phyloP scores from a whole-genome alignment of 2,113 vertebrate genomes.

The Forbesichthys papilliferus region DNA sequence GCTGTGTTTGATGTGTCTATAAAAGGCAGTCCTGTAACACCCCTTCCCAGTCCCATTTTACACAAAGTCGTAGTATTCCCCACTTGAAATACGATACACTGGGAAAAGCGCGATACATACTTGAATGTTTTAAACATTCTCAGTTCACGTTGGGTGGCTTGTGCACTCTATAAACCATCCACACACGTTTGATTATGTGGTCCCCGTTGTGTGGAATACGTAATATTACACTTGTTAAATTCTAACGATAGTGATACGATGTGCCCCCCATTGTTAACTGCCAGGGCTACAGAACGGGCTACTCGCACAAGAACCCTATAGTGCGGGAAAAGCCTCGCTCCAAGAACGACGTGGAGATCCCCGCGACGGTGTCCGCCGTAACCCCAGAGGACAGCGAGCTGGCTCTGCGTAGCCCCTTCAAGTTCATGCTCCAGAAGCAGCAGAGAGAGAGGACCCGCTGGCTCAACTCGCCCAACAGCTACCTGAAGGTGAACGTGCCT shows the following conservation, averaged over 20 bases:
- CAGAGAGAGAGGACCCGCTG: constrained; percentile 91
- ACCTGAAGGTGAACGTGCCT: constrained; percentile 91
- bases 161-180: constrained; percentile 19
- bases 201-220: constrained; percentile 7
- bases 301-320: constrained; percentile 89
- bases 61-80: constrained; percentile 35
- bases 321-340: constrained; percentile 89
- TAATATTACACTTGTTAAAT: neutral
- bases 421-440: constrained; percentile 86
- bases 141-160: constrained; percentile 44
- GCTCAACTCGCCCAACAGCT: constrained; percentile 94
- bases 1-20: constrained; percentile 52
- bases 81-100: constrained; percentile 39
- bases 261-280: constrained; percentile 19
- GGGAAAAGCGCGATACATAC: constrained; percentile 39
- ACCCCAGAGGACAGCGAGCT: constrained; percentile 83
- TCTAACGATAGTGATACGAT: constrained; percentile 1
- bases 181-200: constrained; percentile 9
- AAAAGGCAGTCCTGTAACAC: constrained; percentile 34
- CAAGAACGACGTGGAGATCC: constrained; percentile 94
- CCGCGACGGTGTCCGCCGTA: constrained; percentile 89
- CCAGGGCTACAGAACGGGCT: constrained; percentile 95
- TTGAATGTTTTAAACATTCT: constrained; percentile 42
- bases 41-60: constrained; percentile 5
- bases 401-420: constrained; percentile 83